Base-by-base conservation (phyloP, 2,797 vertebrate genomes). In the Euphonia xanthogaster region DNA sequence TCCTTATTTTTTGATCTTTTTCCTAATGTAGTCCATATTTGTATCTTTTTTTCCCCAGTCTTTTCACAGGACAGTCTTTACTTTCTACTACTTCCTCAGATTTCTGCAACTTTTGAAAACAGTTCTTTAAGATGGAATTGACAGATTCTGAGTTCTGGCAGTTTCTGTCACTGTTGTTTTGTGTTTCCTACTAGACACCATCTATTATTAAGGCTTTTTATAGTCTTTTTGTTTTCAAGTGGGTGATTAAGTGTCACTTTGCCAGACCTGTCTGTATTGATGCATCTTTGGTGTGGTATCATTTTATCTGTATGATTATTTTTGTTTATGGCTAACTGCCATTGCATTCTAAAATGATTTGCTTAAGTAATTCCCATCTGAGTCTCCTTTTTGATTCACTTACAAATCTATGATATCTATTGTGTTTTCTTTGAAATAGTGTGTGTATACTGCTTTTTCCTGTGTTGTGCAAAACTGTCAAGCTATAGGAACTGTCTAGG, bases 371-470 rank as follows among this genome's bases (percentile, higher is more conserved):
- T 66, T 57, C 8, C 12, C 40, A 10, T 45, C 17, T 84, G 33
- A 71, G 51, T 80, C 30, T 68, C 37, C 27, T 65, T 37, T n/a
- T 48, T 30, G 4, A 39, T 63, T 47, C 2, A 27, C 24, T 53
- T 82, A n/a, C 7, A 60, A 18, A n/a, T 86, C 24, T 58, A 1
- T 35, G 24, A 1, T 54, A 19, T 75, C 22, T 50, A 2, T 27
- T 0, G 0, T 42, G 3, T 58, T 66, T 33, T 62, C 12, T 82
- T 40, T 50, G 44, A 47, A 77, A 39, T 16, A 42, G 5, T 0
- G 0, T 2, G 1, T 57, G 17, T 68, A 23, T 61, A 7, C 33
- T 70, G 19, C 25, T 37, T 71, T 74, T 58, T 60, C 35, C 12
- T 9, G 2, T 21, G 4, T 5, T 11, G 11, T 40, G 45, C 24